Evolutionary conservation across 1,140 invertebrate species (phyloP), one percentile per base, ranked within the genome.

Genomic region (Solenopsis fugax): DNA sequence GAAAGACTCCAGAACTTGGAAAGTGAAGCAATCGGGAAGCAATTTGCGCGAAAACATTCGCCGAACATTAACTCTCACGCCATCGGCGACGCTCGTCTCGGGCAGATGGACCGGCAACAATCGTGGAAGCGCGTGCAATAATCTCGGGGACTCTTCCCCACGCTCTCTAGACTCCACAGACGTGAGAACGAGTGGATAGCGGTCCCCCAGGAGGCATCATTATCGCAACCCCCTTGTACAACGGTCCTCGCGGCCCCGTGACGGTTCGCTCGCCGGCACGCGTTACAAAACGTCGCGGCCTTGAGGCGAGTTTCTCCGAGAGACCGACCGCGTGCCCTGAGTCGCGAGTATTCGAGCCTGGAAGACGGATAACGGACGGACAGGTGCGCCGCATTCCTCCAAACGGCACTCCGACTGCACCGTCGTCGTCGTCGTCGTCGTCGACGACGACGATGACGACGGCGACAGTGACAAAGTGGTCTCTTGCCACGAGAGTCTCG

Each of bases 361-460:
- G 56, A 56, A 72, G 64, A 82, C 71, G 56, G 58, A 45, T 82
- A 89, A 82, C 77, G 88, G 89, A 87, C 41, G 58, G 69, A 78
- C 89, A 90, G 75, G 89, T 90, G 89, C 87, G 73, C 69, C 86
- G 75, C 88, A 90, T 90, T 88, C 86, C 86, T 75, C n/a, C 37
- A 78, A 87, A 87, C 89, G 85, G 82, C 71, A 87, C 67, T 72
- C 50, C 37, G 52, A 1, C 58, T 37, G 24, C 45, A 37, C 4
- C 45, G 34, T 12, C 24, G 58, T n/a, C 29, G 13, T 21, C 18
- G 50, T 41, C 34, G 37, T 3, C 45, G 64, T 56, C 16, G 21
- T n/a, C 9, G 37, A 48, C 10, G 45, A 41, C 21, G 77, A 7
- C 41, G 41, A 37, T 5, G 5, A 41, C 7, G 41, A 41, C 41